These are phyloP conservation scores for Burhinus oedicnemus DNA, from an alignment of 2,113 vertebrate species.

Conservation along the genomic window DNA sequence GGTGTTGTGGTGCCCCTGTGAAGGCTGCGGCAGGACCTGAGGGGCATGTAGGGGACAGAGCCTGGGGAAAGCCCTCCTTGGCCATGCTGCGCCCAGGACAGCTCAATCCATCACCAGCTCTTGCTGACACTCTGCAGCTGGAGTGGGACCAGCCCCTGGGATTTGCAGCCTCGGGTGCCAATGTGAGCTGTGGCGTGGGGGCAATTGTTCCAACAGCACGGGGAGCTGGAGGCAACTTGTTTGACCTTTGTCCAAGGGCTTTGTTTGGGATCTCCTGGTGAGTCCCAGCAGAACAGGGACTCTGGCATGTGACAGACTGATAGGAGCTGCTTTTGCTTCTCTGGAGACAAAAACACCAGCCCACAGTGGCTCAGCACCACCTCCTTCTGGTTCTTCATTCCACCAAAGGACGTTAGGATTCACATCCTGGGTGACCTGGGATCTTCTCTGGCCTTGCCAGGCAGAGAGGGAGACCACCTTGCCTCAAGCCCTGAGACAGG, in stretches of 20 bases:
- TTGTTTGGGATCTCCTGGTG: neutral
- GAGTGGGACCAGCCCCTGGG: neutral
- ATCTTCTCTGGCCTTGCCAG: neutral
- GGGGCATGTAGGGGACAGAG: neutral
- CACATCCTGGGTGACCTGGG: neutral
- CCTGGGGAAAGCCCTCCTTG: neutral
- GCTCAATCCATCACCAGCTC: neutral
- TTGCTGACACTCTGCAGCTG: accelerated
- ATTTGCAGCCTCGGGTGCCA: neutral
- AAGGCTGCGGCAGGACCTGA: neutral
- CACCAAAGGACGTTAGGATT: neutral
- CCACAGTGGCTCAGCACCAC: neutral
- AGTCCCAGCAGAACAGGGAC: neutral
- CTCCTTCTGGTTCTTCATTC: neutral
- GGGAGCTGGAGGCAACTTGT: neutral
- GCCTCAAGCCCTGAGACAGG: neutral
- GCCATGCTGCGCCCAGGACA: accelerated
- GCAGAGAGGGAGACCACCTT: neutral
- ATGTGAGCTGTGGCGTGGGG: accelerated
- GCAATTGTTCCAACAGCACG: neutral
- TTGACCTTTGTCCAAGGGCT: neutral
- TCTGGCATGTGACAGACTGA: neutral
- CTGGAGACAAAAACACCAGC: neutral
- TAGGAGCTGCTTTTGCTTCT: neutral
- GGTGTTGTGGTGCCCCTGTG: accelerated